Evolutionary conservation across 2,113 vertebrate species (phyloP), one percentile per base, ranked within the genome.

Genomic region (Sinocyclocheilus anshuiensis): DNA sequence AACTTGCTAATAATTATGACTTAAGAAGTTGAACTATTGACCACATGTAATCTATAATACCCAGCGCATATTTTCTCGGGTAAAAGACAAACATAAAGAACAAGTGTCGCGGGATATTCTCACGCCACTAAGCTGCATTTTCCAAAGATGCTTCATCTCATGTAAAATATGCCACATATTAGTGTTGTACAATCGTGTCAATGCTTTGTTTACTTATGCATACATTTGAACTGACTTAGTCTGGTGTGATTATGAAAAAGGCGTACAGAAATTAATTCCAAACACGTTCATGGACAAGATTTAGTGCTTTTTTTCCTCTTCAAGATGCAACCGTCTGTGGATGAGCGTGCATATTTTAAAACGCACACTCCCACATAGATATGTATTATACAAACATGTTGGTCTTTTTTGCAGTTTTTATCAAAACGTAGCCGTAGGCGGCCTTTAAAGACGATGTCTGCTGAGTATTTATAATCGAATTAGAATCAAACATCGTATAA

Each of bases 21-120:
- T 67, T 13, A 13, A 45, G 13, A 42, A 84, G 50, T 42, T 74
- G 22, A 84, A 75, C 22, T 72, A 8, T 74, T 74, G 82, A 81
- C 61, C 80, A 81, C 24, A 81, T 24, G 33, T 42, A 18, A 24
- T 74, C 20, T 42, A 12, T 18, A 74, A 74, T 33, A 20, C 20
- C 36, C 12, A 6, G 67, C 26, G 22, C 45, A 12, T 50, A 13
- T 81, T 81, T 53, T 81, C 48, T 53, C 1, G 22, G 26, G 18
- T 57, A 20, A 33, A 78, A 61, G 36, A 24, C 55, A 20, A 29
- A 53, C 53, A 26, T 63, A 65, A 39, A 65, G 59, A 71, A 59
- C 6, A 74, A 72, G 82, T 59, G 48, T 59, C 13, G 42, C 45
- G 81, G 45, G 81, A 83, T 18, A 67, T 50, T 65, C 24, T 33